phyloP scores from a whole-genome alignment of 2,113 vertebrate species.

The Melanocharis versteri region DNA sequence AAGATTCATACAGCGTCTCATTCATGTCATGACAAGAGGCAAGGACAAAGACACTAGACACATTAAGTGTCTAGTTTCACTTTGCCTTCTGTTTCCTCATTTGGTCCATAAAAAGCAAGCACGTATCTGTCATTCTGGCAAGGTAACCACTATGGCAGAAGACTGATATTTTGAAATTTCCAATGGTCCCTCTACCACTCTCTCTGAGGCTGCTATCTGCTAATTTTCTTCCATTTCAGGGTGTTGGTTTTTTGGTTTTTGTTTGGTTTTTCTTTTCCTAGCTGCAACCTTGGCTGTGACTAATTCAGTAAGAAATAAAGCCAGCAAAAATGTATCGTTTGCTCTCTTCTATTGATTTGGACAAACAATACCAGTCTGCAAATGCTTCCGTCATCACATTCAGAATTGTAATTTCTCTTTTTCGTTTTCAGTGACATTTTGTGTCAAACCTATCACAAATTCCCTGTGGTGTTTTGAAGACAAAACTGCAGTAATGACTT shows the following conservation, averaged over 20 bases:
- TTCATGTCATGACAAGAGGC: not conserved
- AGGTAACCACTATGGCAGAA: not conserved
- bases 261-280: not conserved
- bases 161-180: not conserved
- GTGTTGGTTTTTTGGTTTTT: not conserved
- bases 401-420: not conserved
- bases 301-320: not conserved
- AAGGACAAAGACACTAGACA: not conserved
- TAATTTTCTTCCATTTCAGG: not conserved
- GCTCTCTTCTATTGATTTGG: not conserved
- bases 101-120: not conserved
- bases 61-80: not conserved
- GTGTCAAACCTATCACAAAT: not conserved
- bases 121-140: not conserved
- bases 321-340: not conserved
- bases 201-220: not conserved
- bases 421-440: not conserved
- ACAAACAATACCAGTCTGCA: not conserved
- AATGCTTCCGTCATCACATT: not conserved
- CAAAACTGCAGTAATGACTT: not conserved
- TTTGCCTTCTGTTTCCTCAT: not conserved
- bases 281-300: not conserved
- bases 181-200: not conserved
- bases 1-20: not conserved
- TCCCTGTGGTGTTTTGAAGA: not conserved